Conservation (phyloP, 2,888 invertebrate genomes). For the Dolomedes plantarius region DNA sequence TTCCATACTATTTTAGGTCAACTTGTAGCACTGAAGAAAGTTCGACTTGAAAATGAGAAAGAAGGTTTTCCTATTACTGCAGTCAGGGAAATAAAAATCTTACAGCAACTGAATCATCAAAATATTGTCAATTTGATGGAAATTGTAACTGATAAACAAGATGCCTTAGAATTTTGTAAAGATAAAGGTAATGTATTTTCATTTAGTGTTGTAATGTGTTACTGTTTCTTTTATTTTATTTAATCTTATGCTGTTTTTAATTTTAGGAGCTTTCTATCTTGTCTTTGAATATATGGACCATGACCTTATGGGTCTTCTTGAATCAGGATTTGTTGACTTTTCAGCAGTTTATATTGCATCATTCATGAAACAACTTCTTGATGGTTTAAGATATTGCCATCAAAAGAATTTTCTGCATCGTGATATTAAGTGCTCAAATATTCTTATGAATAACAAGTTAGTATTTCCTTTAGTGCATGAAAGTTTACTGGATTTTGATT, state of each 20-base stretch:
- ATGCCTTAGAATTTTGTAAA: slow-evolving; percentile 91
- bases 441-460: slow-evolving; percentile 98
- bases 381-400: slow-evolving; percentile 98
- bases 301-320: slow-evolving; percentile 97
- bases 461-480: too few species aligned
- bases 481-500: too few species aligned
- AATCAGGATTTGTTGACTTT: slow-evolving; percentile 97
- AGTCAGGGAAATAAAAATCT: slow-evolving; percentile 96
- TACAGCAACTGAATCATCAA: slow-evolving; percentile 96
- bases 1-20: slow-evolving; percentile 79
- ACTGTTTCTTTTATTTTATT: too few species aligned
- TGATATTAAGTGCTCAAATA: slow-evolving; percentile 99
- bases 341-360: slow-evolving; percentile 96
- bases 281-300: slow-evolving; percentile 99
- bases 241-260: slow-evolving; percentile 67
- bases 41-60: slow-evolving; percentile 97
- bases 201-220: too few species aligned
- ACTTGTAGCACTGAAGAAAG: slow-evolving; percentile 94
- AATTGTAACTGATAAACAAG: slow-evolving; percentile 98
- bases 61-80: slow-evolving; percentile 95
- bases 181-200: slow-evolving; percentile 78
- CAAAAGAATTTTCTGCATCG: slow-evolving; percentile 98
- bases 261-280: slow-evolving; percentile 95
- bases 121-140: slow-evolving; percentile 98
- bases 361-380: slow-evolving; percentile 96